Percentiles rank a stretch among this genome's conserved stretches.
Conservation (phyloP, 2,113 vertebrate species). For the Cyprinodon variegatus region DNA sequence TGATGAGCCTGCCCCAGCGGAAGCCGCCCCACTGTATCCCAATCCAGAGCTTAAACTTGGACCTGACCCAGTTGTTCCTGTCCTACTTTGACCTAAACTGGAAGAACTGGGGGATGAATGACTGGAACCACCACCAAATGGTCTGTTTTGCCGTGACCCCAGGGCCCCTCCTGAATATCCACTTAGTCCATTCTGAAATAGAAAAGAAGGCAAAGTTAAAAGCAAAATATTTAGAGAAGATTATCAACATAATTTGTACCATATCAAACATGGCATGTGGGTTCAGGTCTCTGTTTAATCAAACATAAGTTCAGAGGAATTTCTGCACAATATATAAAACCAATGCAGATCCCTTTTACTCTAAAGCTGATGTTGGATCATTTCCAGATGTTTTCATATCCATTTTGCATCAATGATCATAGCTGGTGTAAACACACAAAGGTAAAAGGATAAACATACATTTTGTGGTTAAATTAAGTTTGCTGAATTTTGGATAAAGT, state of each 20-base stretch:
- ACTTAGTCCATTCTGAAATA: too few relatives aligned
- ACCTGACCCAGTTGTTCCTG: constrained; percentile 4
- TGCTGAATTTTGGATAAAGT: too few relatives aligned
- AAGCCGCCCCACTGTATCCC: constrained; percentile 1
- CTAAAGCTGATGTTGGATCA: constrained; percentile 13
- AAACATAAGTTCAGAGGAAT: too few relatives aligned
- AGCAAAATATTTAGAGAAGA: too few relatives aligned
- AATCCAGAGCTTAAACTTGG: constrained; percentile 1
- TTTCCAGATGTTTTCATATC: constrained; percentile 19
- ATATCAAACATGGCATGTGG: neutral
- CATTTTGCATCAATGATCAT: neutral
- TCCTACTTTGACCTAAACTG: neutral
- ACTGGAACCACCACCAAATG: constrained; percentile 27
- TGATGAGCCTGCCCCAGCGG: constrained; percentile 24
- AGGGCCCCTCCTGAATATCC: too few relatives aligned
- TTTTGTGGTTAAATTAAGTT: neutral
- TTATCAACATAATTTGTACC: neutral
- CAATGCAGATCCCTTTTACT: constrained; percentile 1
- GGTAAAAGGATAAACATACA: neutral
- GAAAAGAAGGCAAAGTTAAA: too few relatives aligned
- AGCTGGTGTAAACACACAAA: too few relatives aligned
- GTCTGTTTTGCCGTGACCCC: too few relatives aligned
- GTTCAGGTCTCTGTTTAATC: neutral
- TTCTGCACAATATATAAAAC: neutral
- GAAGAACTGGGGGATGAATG: constrained; percentile 9